A percentile compares a stretch with the other conserved stretches of the same genome.
phyloP scores from a whole-genome alignment of 2,797 vertebrate species.

The Leuciscus waleckii region DNA sequence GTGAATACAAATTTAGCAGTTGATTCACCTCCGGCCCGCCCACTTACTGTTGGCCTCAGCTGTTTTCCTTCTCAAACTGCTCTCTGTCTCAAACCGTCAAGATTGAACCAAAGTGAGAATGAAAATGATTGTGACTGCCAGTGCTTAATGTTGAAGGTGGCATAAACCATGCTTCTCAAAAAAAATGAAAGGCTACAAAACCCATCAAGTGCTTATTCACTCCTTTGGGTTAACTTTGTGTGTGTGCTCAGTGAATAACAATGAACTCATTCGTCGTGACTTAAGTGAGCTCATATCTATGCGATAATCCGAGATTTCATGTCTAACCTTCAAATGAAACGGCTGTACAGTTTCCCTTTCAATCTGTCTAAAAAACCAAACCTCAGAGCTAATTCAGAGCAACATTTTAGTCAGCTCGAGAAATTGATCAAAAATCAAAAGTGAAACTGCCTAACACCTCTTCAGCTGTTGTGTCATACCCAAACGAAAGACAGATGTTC shows the following conservation, averaged over 20 bases:
- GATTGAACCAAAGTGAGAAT: background rate
- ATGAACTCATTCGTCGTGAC: background rate
- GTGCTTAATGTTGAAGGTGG: background rate
- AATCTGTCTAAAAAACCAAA: background rate
- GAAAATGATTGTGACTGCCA: background rate
- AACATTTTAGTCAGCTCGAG: background rate
- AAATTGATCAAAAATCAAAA: constrained; percentile 14
- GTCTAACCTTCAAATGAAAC: background rate
- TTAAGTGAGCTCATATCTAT: background rate
- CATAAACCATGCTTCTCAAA: background rate
- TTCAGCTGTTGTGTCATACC: background rate
- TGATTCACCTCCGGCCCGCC: constrained; percentile 57
- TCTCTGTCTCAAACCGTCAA: constrained; percentile 13
- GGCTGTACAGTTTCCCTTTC: background rate
- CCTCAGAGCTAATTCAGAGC: background rate
- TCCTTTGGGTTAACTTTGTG: constrained; percentile 1
- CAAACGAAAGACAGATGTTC: background rate
- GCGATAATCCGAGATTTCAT: background rate
- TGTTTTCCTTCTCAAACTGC: constrained; percentile 44
- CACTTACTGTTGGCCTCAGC: constrained; percentile 29
- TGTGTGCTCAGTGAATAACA: constrained; percentile 8
- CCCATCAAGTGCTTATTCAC: background rate
- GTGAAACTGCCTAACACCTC: constrained; percentile 10
- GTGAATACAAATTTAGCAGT: constrained; percentile 43
- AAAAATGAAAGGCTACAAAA: background rate